These are phyloP conservation scores for Phaetusa simplex DNA, from an alignment of 2,113 vertebrate genomes.

Conservation along the genomic window DNA sequence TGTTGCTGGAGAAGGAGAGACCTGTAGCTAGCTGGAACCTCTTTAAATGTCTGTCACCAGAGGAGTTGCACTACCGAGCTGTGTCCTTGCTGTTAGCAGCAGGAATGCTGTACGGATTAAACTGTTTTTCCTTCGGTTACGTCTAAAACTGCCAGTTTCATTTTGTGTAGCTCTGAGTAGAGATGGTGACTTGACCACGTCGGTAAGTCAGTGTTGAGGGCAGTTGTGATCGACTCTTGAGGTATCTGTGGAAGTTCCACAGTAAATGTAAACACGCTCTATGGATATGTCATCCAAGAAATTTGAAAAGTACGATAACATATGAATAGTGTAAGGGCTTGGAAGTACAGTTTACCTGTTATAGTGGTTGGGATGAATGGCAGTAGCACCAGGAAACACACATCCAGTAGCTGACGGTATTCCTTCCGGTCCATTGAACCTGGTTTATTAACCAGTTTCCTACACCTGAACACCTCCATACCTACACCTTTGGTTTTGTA, in stretches of 20 bases:
- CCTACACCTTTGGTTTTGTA: fast-evolving
- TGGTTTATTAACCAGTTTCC: neutral
- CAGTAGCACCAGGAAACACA: neutral
- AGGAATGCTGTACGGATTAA: neutral
- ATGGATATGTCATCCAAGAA: neutral
- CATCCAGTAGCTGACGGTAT: neutral
- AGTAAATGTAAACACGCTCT: neutral
- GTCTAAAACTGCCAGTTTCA: neutral
- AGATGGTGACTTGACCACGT: fast-evolving
- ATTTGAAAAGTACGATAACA: fast-evolving
- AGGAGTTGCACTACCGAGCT: neutral
- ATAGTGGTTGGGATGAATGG: neutral
- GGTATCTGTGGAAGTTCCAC: neutral
- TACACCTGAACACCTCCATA: fast-evolving
- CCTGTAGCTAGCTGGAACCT: neutral
- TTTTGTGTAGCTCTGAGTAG: neutral
- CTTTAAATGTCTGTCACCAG: neutral
- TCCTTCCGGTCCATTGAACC: fast-evolving
- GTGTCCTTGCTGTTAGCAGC: neutral
- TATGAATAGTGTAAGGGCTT: fast-evolving
- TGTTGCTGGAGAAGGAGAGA: neutral
- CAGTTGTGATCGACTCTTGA: fast-evolving
- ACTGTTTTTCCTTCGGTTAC: neutral
- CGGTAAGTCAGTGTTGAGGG: neutral
- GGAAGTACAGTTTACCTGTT: neutral